Percentiles rank a stretch among this genome's conserved stretches.
phyloP scores from a whole-genome alignment of 2,797 vertebrate genomes.

The Mallotus villosus region DNA sequence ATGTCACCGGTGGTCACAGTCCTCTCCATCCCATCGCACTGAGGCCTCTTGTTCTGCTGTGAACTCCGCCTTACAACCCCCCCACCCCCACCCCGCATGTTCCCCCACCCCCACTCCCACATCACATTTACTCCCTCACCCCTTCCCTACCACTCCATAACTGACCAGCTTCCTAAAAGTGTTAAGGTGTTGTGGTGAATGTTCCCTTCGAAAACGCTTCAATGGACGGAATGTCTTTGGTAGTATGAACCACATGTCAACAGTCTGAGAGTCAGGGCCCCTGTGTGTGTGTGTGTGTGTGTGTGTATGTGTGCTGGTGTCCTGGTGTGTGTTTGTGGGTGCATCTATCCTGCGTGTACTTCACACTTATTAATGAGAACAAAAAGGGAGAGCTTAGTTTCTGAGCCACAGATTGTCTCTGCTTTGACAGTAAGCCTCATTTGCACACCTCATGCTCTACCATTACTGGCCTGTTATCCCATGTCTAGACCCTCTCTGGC shows the following conservation, averaged over 20 bases:
- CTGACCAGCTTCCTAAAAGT: neutral
- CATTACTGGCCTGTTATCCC: conserved; percentile 10
- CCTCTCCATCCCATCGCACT: conserved; percentile 27
- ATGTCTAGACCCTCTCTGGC: neutral
- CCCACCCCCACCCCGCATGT: neutral
- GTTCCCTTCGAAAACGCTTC: neutral
- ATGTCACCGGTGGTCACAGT: conserved; percentile 57
- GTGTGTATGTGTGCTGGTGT: too few species aligned
- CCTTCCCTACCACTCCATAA: neutral
- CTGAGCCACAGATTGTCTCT: conserved; percentile 39
- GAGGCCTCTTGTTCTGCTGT: conserved; percentile 41
- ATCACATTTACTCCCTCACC: neutral
- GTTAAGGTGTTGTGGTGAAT: neutral
- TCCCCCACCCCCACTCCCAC: neutral
- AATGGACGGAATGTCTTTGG: conserved; percentile 25
- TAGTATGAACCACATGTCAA: neutral
- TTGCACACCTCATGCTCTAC: conserved; percentile 44
- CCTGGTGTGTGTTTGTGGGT: conserved; percentile 11
- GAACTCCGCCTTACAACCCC: conserved; percentile 31
- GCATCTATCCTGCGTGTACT: neutral
- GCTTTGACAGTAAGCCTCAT: conserved; percentile 45
- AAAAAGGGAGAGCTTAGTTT: conserved; percentile 29
- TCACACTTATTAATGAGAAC: conserved; percentile 41
- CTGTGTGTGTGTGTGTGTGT: conserved; percentile 11
- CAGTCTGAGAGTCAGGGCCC: conserved; percentile 9